Conservation (phyloP, 35 echinoderm and acorn worm species). For the Anneissia japonica region DNA sequence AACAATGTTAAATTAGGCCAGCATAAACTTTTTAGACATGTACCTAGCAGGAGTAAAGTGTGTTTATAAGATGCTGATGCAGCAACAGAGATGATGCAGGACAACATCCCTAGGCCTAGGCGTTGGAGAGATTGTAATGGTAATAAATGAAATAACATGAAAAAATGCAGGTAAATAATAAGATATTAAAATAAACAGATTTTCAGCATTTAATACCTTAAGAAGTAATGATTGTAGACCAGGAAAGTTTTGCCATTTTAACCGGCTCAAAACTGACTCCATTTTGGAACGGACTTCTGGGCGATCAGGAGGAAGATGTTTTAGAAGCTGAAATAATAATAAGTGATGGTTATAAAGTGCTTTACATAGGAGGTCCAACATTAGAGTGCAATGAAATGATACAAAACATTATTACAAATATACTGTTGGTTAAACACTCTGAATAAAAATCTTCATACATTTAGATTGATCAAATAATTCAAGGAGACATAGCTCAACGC, state of each 20-base stretch:
- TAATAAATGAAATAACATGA: constrained; percentile 8
- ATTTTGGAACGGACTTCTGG: constrained; percentile 63
- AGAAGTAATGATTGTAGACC: constrained; percentile 81
- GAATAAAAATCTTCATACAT: too few species aligned
- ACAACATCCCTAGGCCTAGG: background rate
- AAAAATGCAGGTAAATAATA: background rate
- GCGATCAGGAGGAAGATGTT: constrained; percentile 62
- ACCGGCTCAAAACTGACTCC: constrained; percentile 52
- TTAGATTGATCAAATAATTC: too few species aligned
- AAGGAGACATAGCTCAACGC: too few species aligned
- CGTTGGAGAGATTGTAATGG: background rate
- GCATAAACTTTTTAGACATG: background rate
- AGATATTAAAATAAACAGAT: background rate
- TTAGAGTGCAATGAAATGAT: too few species aligned
- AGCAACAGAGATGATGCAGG: too few species aligned
- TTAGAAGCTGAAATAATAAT: constrained; percentile 55
- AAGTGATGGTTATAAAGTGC: too few species aligned
- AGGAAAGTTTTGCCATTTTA: constrained; percentile 83
- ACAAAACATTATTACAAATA: too few species aligned
- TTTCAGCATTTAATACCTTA: constrained; percentile 77
- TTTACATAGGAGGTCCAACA: too few species aligned
- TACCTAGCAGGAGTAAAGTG: background rate
- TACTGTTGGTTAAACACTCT: too few species aligned
- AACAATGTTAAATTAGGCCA: background rate
- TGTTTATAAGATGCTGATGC: background rate